These are phyloP conservation scores for Montipora capricornis DNA, from an alignment of 64 coral and sea anemone genomes.

Conservation along the genomic window DNA sequence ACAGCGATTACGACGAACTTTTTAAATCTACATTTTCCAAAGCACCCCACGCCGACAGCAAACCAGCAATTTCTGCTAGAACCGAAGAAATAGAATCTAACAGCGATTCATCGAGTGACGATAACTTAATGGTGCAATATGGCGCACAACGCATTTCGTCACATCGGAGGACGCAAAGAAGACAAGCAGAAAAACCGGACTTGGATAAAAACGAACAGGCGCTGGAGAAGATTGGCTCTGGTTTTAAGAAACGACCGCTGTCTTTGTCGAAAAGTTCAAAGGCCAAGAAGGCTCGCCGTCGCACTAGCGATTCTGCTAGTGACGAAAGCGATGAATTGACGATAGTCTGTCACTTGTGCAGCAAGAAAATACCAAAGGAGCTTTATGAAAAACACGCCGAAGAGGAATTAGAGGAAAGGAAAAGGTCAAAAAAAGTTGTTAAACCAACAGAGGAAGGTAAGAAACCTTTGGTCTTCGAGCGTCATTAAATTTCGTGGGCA, in stretches of 20 bases:
- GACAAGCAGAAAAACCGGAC: background rate
- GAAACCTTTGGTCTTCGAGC: background rate
- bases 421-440: background rate
- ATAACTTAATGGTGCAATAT: slow-evolving; percentile 11
- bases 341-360: background rate
- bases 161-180: background rate
- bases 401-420: slow-evolving; percentile 27
- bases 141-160: background rate
- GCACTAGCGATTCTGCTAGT: slow-evolving; percentile 16
- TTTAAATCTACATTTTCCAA: background rate
- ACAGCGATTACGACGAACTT: background rate
- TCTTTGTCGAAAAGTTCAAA: slow-evolving; percentile 16
- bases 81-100: slow-evolving; percentile 3
- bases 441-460: slow-evolving; percentile 2
- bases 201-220: slow-evolving; percentile 17
- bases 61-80: background rate
- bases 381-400: slow-evolving; percentile 1
- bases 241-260: background rate
- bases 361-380: slow-evolving; percentile 36
- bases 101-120: slow-evolving; percentile 4
- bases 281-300: background rate
- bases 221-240: background rate
- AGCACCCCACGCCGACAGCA: background rate
- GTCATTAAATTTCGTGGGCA: background rate
- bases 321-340: slow-evolving; percentile 17